Evolutionary conservation across 1,140 invertebrate species (phyloP).

Genomic region (Neodiprion virginianus): DNA sequence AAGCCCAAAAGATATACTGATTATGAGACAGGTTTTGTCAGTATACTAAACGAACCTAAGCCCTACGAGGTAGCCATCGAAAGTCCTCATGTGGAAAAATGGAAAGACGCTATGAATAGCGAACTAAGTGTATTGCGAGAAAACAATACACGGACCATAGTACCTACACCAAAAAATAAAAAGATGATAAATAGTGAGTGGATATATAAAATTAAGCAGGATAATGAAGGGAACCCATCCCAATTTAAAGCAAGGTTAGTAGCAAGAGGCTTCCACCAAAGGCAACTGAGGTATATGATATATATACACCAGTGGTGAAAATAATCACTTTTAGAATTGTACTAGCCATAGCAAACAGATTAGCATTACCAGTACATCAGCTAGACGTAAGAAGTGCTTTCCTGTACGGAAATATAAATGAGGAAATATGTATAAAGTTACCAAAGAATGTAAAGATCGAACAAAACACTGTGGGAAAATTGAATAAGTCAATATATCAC

Average conservation of each 20-base stretch:
- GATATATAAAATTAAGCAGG: conserved; percentile 40
- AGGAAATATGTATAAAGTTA: conserved; percentile 34
- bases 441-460: conserved; percentile 31
- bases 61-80: neutral
- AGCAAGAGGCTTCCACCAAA: conserved; percentile 39
- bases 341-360: conserved; percentile 33
- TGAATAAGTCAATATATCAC: conserved; percentile 28
- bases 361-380: conserved; percentile 36
- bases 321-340: conserved; percentile 39
- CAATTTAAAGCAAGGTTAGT: conserved; percentile 41
- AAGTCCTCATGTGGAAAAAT: conserved; percentile 32
- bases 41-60: conserved; percentile 5
- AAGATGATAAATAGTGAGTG: conserved; percentile 38
- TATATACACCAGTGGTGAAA: conserved; percentile 45
- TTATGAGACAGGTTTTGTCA: too few species aligned
- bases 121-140: conserved; percentile 39
- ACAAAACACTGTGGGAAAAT: conserved; percentile 25
- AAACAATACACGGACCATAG: conserved; percentile 45
- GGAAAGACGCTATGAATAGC: conserved; percentile 42
- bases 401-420: neutral
- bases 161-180: conserved; percentile 30
- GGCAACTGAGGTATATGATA: conserved; percentile 43
- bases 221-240: conserved; percentile 22
- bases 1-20: too few species aligned
- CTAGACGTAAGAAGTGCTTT: neutral